Evolutionary conservation across 2,113 vertebrate genomes (phyloP).

Genomic region (Cheirogaleus medius): DNA sequence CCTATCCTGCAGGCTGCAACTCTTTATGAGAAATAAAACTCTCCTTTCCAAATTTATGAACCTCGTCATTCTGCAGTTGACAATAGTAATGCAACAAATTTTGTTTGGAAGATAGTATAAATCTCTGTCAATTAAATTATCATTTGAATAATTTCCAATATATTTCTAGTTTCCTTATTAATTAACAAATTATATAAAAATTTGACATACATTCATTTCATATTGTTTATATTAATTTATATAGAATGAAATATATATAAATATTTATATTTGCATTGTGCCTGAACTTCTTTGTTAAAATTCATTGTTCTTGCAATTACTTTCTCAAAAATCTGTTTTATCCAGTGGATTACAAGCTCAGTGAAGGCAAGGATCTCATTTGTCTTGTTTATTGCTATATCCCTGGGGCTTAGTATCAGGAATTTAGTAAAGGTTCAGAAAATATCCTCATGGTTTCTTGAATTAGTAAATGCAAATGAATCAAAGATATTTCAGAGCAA

Average conservation of each 20-base stretch:
- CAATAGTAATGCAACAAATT: background rate
- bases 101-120: background rate
- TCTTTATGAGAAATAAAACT: too few relatives aligned
- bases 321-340: conserved; percentile 40
- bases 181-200: conserved; percentile 30
- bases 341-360: conserved; percentile 60
- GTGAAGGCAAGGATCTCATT: conserved; percentile 62
- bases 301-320: conserved; percentile 32
- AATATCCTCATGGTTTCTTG: conserved; percentile 19
- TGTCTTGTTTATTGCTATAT: conserved; percentile 55
- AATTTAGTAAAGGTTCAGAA: conserved; percentile 38
- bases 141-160: background rate
- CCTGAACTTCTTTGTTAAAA: conserved; percentile 39
- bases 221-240: background rate
- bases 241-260: background rate
- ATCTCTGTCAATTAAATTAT: conserved; percentile 51
- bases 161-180: conserved; percentile 33
- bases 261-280: conserved; percentile 52
- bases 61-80: too few relatives aligned
- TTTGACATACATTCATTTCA: conserved; percentile 36
- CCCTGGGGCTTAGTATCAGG: background rate
- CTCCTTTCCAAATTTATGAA: too few relatives aligned
- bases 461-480: conserved; percentile 67
- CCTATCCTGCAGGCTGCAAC: too few relatives aligned
- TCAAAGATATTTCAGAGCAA: conserved; percentile 60